Conservation (phyloP, 2,797 vertebrate genomes). For the Chaetodon trifasciatus region DNA sequence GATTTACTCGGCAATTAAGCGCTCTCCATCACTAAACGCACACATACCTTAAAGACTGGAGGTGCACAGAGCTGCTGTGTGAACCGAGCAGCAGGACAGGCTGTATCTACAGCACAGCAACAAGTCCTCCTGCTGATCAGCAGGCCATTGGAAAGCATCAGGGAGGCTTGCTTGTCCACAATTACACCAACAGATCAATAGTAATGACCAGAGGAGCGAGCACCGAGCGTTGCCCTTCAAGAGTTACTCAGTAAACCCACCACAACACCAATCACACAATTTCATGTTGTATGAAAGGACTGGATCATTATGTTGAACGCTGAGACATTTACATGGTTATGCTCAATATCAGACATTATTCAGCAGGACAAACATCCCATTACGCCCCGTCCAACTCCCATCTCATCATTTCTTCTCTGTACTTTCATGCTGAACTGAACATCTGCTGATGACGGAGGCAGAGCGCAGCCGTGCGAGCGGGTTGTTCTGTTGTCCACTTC, state of each 20-base stretch:
- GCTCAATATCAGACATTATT: slow-evolving; percentile 35
- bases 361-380: slow-evolving; percentile 3
- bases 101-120: slow-evolving; percentile 19
- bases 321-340: slow-evolving; percentile 25
- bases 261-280: slow-evolving; percentile 43
- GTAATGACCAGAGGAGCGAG: slow-evolving; percentile 44
- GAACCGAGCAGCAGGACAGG: slow-evolving; percentile 5
- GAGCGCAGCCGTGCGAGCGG: slow-evolving; percentile 14
- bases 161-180: slow-evolving; percentile 36
- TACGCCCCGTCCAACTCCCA: neutral
- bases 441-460: slow-evolving; percentile 15
- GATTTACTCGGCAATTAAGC: slow-evolving; percentile 36
- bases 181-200: slow-evolving; percentile 70
- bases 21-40: slow-evolving; percentile 13
- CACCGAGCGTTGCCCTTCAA: slow-evolving; percentile 39
- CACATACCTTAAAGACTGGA: slow-evolving; percentile 11
- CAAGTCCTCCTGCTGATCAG: slow-evolving; percentile 49
- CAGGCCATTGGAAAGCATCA: slow-evolving; percentile 32
- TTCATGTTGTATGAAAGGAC: slow-evolving; percentile 31
- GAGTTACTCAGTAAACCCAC: slow-evolving; percentile 31
- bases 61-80: slow-evolving; percentile 3
- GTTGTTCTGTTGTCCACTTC: slow-evolving; percentile 39
- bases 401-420: neutral
- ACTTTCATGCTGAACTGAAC: slow-evolving; percentile 12
- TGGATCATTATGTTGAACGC: slow-evolving; percentile 43